Evolutionary conservation across 2,113 vertebrate species (phyloP), one percentile per base, ranked within the genome.

Genomic region (Erpornis zantholeuca): DNA sequence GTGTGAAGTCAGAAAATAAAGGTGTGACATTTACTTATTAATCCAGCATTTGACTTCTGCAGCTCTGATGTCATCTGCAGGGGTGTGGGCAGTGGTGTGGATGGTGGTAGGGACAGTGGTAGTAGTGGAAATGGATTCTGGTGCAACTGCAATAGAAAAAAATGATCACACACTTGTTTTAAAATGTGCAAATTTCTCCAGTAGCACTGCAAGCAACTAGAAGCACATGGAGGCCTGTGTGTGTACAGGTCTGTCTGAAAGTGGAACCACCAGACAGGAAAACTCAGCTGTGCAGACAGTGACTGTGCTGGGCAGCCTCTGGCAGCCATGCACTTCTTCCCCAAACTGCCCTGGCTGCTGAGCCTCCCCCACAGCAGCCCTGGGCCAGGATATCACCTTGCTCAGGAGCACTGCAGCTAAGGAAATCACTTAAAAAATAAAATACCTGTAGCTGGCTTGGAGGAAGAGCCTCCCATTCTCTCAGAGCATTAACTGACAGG

Each of bases 1-100:
- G 33, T 14, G 23, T 33, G 21, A 60, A 68, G 24, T 10, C 49
- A 75, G 56, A 61, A 93, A 81, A 75, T 14, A 65, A 77, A 82
- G 21, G n/a, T 15, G 52, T 12, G 86, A 9, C 24, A 75, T 83
- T 95, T 94, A 97, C 96, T 53, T 59, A 33, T 88, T 25, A n/a
- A 33, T 33, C 64, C 50, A 60, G 53, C 72, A 83, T 5, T 12
- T 3, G 25, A 7, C 25, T 71, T 42, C 35, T 52, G 76, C 13
- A 64, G 16, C 6, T 52, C 5, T 12, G 1, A n/a, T 3, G 36
- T 18, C 38, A 60, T 21, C 13, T 3, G 31, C 3, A 40, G 88
- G 3, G 20, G 85, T 78, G 15, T 13, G 28, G 5, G 20, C 36
- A 8, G 60, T 18, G 53, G 12, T 35, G 54, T 20, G 44, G 45